These are phyloP conservation scores for Ptilonorhynchus violaceus DNA, from an alignment of 2,113 vertebrate genomes.

Conservation along the genomic window DNA sequence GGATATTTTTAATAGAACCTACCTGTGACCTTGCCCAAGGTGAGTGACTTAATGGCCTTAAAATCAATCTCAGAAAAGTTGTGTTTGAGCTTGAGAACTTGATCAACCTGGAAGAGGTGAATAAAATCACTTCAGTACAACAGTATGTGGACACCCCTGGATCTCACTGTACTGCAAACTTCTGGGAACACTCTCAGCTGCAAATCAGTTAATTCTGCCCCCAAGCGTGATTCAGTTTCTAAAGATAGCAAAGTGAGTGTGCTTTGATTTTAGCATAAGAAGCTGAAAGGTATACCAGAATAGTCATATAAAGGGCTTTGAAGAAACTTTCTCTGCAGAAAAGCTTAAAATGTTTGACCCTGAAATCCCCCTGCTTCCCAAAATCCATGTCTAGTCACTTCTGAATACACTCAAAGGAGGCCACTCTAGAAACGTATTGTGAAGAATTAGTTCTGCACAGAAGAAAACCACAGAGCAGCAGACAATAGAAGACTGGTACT, in stretches of 20 bases:
- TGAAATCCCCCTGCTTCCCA: not conserved
- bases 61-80: slow-evolving; percentile 89
- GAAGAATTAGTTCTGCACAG: not conserved
- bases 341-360: slow-evolving; percentile 37
- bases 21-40: slow-evolving; percentile 92
- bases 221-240: not conserved
- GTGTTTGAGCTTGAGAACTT: slow-evolving; percentile 85
- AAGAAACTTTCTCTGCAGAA: not conserved
- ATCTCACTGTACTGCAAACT: not conserved
- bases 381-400: slow-evolving; percentile 20
- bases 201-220: not conserved
- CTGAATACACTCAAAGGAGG: slow-evolving; percentile 1
- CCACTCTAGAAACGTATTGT: not conserved
- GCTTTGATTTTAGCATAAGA: slow-evolving; percentile 39
- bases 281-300: slow-evolving; percentile 18
- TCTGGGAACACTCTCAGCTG: not conserved
- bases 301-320: slow-evolving; percentile 29
- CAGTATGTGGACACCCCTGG: not conserved
- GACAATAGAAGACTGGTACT: not conserved
- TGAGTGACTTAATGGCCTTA: slow-evolving; percentile 86
- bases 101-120: slow-evolving; percentile 84
- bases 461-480: not conserved
- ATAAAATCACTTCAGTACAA: slow-evolving; percentile 48
- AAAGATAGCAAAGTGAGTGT: slow-evolving; percentile 11
- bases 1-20: slow-evolving; percentile 40